These are phyloP conservation scores for Folsomia candida DNA, from an alignment of 2,888 invertebrate genomes.

Conservation along the genomic window DNA sequence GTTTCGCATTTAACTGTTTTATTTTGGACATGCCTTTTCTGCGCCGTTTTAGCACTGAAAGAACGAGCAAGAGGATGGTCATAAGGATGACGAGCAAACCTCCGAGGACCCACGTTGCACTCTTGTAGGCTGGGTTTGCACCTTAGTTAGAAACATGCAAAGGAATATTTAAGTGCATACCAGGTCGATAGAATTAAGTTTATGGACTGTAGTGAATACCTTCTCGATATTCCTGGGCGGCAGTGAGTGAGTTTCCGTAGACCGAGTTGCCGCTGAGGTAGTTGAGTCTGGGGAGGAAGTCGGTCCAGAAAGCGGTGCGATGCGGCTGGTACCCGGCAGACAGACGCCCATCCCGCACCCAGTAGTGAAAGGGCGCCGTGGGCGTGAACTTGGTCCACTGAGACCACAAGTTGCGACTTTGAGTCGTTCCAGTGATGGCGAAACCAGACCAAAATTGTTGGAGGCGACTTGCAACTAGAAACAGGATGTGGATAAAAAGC, in stretches of 20 bases:
- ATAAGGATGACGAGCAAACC: constrained; percentile 47
- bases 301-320: constrained; percentile 56
- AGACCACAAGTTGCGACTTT: constrained; percentile 41
- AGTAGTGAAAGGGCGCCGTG: constrained; percentile 54
- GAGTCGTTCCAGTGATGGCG: constrained; percentile 37
- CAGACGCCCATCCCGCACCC: constrained; percentile 62
- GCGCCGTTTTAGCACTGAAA: constrained; percentile 46
- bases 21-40: too few relatives aligned
- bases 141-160: too few relatives aligned
- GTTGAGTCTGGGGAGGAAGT: constrained; percentile 55
- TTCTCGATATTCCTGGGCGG: constrained; percentile 47
- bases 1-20: too few relatives aligned
- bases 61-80: constrained; percentile 46
- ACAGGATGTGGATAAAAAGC: too few relatives aligned
- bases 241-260: constrained; percentile 41
- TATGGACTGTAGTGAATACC: too few relatives aligned
- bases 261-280: constrained; percentile 34
- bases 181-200: too few relatives aligned
- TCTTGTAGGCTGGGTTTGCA: constrained; percentile 46
- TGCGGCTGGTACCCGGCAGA: constrained; percentile 54
- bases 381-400: constrained; percentile 51
- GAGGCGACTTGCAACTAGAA: constrained; percentile 36
- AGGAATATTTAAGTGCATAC: too few relatives aligned
- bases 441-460: constrained; percentile 49
- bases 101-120: constrained; percentile 49